A percentile compares a stretch with the other conserved stretches of the same genome.
phyloP scores from a whole-genome alignment of 2,888 invertebrate species.

The Embidobia sp. region DNA sequence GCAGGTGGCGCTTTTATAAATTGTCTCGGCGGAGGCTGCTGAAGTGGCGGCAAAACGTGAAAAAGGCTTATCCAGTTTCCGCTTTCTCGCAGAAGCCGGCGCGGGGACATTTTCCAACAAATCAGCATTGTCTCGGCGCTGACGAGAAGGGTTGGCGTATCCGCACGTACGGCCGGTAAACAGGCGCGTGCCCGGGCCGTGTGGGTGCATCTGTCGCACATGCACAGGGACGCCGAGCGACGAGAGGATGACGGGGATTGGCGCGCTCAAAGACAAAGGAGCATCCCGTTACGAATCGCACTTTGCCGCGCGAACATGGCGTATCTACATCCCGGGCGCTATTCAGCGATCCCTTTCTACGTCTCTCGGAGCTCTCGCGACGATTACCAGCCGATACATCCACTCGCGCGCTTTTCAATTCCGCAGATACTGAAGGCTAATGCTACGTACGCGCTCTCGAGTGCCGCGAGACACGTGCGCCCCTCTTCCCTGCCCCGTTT shows the following conservation, averaged over 20 bases:
- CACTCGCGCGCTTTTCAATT: constrained; percentile 77
- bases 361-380: constrained; percentile 65
- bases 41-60: constrained; percentile 47
- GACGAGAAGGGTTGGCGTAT: constrained; percentile 46
- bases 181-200: not conserved
- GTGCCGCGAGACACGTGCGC: constrained; percentile 46
- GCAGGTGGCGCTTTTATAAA: constrained; percentile 33
- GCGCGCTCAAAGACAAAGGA: constrained; percentile 78
- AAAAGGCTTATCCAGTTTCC: constrained; percentile 64
- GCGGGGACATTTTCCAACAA: constrained; percentile 75
- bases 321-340: constrained; percentile 79
- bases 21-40: constrained; percentile 39
- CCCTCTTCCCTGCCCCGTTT: too few species aligned
- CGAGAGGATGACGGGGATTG: constrained; percentile 66
- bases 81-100: constrained; percentile 71
- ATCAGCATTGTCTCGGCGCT: constrained; percentile 75
- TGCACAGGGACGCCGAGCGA: constrained; percentile 30
- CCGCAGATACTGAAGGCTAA: constrained; percentile 54
- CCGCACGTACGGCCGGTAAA: not conserved
- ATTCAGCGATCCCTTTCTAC: constrained; percentile 69
- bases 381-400: constrained; percentile 79
- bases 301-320: constrained; percentile 78
- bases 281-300: constrained; percentile 79
- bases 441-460: constrained; percentile 50
- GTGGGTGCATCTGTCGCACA: constrained; percentile 45